Evolutionary conservation across 2,797 vertebrate genomes (phyloP).

Genomic region (Bryconaethiops microstoma): DNA sequence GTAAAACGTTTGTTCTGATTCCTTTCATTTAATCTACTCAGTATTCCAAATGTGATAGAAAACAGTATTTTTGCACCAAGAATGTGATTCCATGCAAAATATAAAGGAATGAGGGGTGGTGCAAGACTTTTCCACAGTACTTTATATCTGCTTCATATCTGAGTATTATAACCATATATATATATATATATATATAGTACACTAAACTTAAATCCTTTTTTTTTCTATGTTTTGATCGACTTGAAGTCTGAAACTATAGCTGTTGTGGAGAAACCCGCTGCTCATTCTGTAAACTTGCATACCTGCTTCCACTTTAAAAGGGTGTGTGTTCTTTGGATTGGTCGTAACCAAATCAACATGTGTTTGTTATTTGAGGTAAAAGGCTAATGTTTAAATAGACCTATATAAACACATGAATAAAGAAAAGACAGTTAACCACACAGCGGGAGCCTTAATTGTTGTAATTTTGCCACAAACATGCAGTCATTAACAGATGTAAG

Average conservation of each 20-base stretch:
- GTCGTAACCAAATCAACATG: slow-evolving; percentile 54
- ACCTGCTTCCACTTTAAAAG: slow-evolving; percentile 48
- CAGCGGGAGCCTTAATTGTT: slow-evolving; percentile 65
- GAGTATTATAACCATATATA: background rate
- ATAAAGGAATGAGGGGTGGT: no score
- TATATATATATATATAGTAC: no score
- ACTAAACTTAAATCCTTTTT: background rate
- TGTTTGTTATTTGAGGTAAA: slow-evolving; percentile 67
- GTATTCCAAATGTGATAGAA: background rate
- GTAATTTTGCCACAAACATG: slow-evolving; percentile 63
- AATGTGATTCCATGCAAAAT: no score
- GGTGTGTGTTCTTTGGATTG: slow-evolving; percentile 63
- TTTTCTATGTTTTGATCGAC: no score
- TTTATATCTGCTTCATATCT: no score
- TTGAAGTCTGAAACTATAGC: slow-evolving; percentile 1
- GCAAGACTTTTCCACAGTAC: no score
- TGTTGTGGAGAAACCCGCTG: background rate
- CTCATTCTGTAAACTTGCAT: background rate
- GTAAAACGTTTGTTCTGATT: no score
- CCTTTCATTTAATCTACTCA: background rate
- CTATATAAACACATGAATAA: slow-evolving; percentile 61
- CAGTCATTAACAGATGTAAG: slow-evolving; percentile 62
- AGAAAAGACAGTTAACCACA: slow-evolving; percentile 68
- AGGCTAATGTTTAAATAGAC: slow-evolving; percentile 65
- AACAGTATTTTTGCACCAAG: no score